Percentiles rank a stretch among this genome's conserved stretches.
Evolutionary conservation across 2,888 invertebrate species (phyloP).

Genomic region (Amiota mariae): DNA sequence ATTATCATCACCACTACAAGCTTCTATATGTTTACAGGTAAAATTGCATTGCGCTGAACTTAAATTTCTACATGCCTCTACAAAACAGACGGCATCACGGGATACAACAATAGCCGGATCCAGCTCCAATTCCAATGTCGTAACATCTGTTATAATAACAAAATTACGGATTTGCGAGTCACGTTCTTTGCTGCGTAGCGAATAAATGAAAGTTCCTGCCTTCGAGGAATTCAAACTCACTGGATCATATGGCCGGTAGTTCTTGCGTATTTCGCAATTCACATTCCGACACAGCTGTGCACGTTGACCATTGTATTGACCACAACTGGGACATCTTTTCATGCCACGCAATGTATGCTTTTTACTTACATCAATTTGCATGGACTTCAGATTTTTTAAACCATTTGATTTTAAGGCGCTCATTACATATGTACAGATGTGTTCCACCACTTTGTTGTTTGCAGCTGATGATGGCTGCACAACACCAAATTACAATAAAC

Average conservation of each 20-base stretch:
- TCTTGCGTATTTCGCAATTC: constrained; percentile 61
- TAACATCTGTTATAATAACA: constrained; percentile 77
- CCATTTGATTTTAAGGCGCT: background rate
- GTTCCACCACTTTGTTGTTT: background rate
- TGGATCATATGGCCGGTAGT: constrained; percentile 60
- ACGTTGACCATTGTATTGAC: constrained; percentile 83
- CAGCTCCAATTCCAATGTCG: constrained; percentile 66
- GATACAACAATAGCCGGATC: constrained; percentile 67
- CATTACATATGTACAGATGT: constrained; percentile 18
- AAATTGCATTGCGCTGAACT: constrained; percentile 59
- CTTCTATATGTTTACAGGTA: constrained; percentile 69
- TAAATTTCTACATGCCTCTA: constrained; percentile 65
- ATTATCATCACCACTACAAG: constrained; percentile 54
- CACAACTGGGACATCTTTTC: constrained; percentile 84
- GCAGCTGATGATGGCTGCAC: no score
- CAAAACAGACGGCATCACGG: constrained; percentile 63
- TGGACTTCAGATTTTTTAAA: constrained; percentile 24
- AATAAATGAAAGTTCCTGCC: constrained; percentile 78
- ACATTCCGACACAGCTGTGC: constrained; percentile 73
- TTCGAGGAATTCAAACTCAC: constrained; percentile 77
- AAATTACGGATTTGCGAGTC: constrained; percentile 83
- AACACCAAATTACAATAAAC: background rate
- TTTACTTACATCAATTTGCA: constrained; percentile 32
- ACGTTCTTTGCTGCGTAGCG: constrained; percentile 80
- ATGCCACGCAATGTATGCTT: constrained; percentile 76